phyloP scores from a whole-genome alignment of 2,888 invertebrate genomes.

The Drosophila multiciliata region DNA sequence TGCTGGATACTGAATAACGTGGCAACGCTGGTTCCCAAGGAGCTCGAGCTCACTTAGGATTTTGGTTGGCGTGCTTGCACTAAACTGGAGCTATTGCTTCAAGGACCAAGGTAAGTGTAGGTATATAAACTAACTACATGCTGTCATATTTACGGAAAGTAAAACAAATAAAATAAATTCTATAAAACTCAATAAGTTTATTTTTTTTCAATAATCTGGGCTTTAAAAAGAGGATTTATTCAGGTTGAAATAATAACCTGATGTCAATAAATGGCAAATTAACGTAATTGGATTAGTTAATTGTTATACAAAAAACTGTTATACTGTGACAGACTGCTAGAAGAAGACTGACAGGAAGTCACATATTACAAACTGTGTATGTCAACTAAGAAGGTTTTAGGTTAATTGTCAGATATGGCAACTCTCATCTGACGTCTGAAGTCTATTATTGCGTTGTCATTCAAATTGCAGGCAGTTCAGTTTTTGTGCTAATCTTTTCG shows the following conservation, averaged over 20 bases:
- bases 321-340: background rate
- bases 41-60: slow-evolving; percentile 40
- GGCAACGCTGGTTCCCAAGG: slow-evolving; percentile 36
- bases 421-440: slow-evolving; percentile 49
- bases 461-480: slow-evolving; percentile 36
- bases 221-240: background rate
- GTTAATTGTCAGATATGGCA: slow-evolving; percentile 23
- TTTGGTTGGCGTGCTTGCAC: slow-evolving; percentile 38
- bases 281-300: background rate
- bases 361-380: background rate
- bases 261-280: background rate
- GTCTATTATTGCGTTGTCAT: slow-evolving; percentile 40
- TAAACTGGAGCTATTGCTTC: slow-evolving; percentile 30
- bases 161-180: slow-evolving; percentile 24
- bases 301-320: background rate
- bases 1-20: slow-evolving; percentile 57
- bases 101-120: slow-evolving; percentile 57
- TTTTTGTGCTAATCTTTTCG: slow-evolving; percentile 42
- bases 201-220: background rate
- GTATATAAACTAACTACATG: slow-evolving; percentile 28
- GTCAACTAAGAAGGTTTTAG: background rate
- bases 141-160: slow-evolving; percentile 1
- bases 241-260: background rate
- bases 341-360: background rate
- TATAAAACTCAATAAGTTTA: background rate